A percentile compares a stretch with the other conserved stretches of the same genome.
Conservation (phyloP, 2,797 vertebrate genomes). For the Artibeus lituratus region DNA sequence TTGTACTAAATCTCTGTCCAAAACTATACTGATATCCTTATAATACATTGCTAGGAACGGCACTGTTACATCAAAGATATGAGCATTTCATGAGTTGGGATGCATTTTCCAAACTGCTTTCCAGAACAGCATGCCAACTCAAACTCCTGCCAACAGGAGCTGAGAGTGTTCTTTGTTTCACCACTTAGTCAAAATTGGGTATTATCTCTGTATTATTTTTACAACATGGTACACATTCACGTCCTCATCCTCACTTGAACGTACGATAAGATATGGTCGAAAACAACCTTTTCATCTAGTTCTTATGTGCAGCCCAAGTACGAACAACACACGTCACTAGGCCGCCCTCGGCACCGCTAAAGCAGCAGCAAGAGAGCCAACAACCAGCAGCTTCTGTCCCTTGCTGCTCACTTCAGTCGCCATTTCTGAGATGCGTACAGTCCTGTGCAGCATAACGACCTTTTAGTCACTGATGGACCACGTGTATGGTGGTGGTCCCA, state of each 20-base stretch:
- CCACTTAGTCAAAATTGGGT: not conserved
- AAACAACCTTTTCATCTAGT: not conserved
- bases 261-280: not conserved
- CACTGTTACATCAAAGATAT: not conserved
- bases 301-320: not conserved
- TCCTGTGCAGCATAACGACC: not conserved
- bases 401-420: not conserved
- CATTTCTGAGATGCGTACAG: not conserved
- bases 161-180: not conserved
- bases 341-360: not conserved
- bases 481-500: no score
- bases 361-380: not conserved
- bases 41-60: not conserved
- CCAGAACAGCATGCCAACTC: not conserved
- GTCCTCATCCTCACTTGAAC: not conserved
- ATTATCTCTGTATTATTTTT: not conserved
- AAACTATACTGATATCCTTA: not conserved
- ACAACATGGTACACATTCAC: not conserved
- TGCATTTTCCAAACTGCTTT: conserved; percentile 18
- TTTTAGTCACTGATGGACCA: not conserved
- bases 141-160: not conserved
- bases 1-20: not conserved
- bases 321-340: not conserved
- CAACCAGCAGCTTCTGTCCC: not conserved
- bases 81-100: not conserved